Evolutionary conservation across 2,888 invertebrate genomes (phyloP), one percentile per base, ranked within the genome.

Genomic region (Fragum whitleyi): DNA sequence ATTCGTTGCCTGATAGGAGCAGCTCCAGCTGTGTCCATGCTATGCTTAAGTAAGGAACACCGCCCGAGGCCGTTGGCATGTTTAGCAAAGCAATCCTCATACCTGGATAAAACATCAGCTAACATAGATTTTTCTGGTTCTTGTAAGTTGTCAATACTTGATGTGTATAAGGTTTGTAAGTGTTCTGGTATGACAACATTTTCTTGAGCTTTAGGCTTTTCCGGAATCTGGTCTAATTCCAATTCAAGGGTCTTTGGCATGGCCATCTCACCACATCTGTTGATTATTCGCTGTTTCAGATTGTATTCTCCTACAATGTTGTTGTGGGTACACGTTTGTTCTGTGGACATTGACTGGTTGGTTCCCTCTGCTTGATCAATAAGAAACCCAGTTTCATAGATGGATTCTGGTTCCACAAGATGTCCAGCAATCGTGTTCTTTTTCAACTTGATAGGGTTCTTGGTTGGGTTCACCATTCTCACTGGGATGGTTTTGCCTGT

Each of bases 1-100:
- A 77, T 42, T 14, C 73, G 74, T 23, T 81, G 77, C 32, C 70
- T 23, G 2, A 77, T 55, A 3, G 72, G 75, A 19, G 67, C 51
- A 32, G 69, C 69, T 7, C 21, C 67, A 9, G 59, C 71, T 6
- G 72, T 59, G n/a, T 72, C 72, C n/a, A 81, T 74, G 16, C 3
- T 65, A 59, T 74, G 74, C 42, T 77, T 67, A 1, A 74, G 1
- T 0, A 77, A 9, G 16, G 74, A 70, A 32, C 70, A 81, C 5
- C 21, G 65, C 1, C 77, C 74, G 19, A 77, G 53, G 3, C 77
- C 75, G 2, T 3, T 51, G 3, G 51, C 19, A 51, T 51, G 3
- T n/a, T 51, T 51, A 5, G 51, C n/a, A 51, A 51, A 21, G 9
- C 32, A 36, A 9, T 36, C 32, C 9, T 36, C 9, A 36, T 36